Conservation (phyloP, 2,113 vertebrate genomes). For the Limanda limanda region DNA sequence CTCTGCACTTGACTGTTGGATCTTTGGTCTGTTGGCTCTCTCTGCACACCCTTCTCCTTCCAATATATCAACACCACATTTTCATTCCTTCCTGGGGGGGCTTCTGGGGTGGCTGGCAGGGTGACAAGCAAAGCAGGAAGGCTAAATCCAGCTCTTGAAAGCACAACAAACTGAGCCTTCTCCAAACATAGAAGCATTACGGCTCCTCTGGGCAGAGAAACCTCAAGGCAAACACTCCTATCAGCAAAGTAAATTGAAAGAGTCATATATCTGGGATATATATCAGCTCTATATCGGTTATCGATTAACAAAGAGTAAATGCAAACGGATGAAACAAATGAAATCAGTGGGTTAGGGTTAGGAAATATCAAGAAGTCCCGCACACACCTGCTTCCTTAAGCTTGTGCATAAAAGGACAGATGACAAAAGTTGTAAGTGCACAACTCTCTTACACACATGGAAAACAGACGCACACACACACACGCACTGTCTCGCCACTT, state of each 20-base stretch:
- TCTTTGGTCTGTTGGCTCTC: conserved; percentile 18
- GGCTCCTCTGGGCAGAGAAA: conserved; percentile 41
- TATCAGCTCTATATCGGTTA: neutral
- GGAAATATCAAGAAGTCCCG: neutral
- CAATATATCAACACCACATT: conserved; percentile 55
- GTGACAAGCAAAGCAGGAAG: conserved; percentile 76
- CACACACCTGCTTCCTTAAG: conserved; percentile 11
- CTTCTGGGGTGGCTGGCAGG: conserved; percentile 63
- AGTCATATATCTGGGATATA: conserved; percentile 1
- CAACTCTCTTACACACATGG: neutral
- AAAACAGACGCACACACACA: neutral
- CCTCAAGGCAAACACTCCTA: conserved; percentile 56
- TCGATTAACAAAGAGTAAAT: conserved; percentile 30
- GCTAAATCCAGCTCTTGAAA: conserved; percentile 72
- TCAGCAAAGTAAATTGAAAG: conserved; percentile 43
- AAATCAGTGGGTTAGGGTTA: conserved; percentile 31
- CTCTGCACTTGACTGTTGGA: conserved; percentile 21
- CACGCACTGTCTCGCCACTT: neutral
- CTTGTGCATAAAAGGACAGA: conserved; percentile 5
- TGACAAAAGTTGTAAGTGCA: no score
- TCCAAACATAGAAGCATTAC: conserved; percentile 61
- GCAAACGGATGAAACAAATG: conserved; percentile 8
- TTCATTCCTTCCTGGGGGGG: conserved; percentile 63
- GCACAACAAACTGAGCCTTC: conserved; percentile 73
- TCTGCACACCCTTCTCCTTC: conserved; percentile 21